These are phyloP conservation scores for Paraescarpia echinospica DNA, from an alignment of 1,140 invertebrate species.

Conservation along the genomic window DNA sequence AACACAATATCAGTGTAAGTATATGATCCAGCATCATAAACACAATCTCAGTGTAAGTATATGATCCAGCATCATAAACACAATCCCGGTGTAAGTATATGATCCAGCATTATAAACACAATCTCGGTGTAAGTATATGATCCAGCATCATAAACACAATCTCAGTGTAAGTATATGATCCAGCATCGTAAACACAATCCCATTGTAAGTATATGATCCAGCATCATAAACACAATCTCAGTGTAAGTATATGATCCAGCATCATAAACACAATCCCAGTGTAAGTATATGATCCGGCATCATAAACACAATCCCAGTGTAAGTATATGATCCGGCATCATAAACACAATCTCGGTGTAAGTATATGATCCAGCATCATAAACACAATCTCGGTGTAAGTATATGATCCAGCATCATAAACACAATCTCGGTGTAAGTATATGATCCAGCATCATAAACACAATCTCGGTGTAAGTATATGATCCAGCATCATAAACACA, in stretches of 20 bases:
- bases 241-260: neutral
- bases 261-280: neutral
- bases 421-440: neutral
- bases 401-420: neutral
- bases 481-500: neutral
- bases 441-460: neutral
- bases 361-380: neutral
- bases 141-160: neutral
- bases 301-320: neutral
- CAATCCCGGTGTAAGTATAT: neutral
- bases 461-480: neutral
- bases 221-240: neutral
- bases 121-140: neutral
- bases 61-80: neutral
- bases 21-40: neutral
- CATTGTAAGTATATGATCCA: neutral
- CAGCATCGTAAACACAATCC: neutral
- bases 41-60: neutral
- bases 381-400: neutral
- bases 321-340: neutral
- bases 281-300: neutral
- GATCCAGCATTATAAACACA: neutral
- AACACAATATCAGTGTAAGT: neutral
- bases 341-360: neutral
- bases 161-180: neutral